These are phyloP conservation scores for Luperina testacea DNA, from an alignment of 2,888 invertebrate genomes.

Conservation along the genomic window DNA sequence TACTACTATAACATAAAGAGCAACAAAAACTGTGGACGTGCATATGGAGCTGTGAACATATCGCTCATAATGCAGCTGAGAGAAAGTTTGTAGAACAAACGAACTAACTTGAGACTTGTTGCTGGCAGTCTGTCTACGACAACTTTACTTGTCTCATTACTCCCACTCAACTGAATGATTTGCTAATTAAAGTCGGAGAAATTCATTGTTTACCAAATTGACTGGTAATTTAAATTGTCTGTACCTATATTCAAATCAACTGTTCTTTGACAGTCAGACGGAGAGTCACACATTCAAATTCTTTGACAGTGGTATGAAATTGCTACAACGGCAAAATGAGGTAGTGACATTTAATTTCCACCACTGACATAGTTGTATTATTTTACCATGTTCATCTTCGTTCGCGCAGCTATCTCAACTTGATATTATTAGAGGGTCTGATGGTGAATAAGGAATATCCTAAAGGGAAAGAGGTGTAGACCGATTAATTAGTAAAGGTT, in stretches of 20 bases:
- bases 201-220: background rate
- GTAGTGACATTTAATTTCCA: too few species aligned
- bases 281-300: too few species aligned
- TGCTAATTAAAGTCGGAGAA: background rate
- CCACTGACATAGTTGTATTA: too few species aligned
- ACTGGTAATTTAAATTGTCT: background rate
- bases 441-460: too few species aligned
- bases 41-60: conserved; percentile 48
- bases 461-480: too few species aligned
- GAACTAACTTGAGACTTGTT: conserved; percentile 73
- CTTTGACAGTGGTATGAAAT: too few species aligned
- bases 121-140: conserved; percentile 65
- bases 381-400: too few species aligned
- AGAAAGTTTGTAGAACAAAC: conserved; percentile 72
- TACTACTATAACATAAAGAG: conserved; percentile 7
- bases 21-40: background rate
- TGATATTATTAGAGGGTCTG: too few species aligned
- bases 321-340: too few species aligned
- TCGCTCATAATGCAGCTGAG: conserved; percentile 67
- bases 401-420: too few species aligned
- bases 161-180: conserved; percentile 65
- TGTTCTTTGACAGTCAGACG: too few species aligned
- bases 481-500: too few species aligned
- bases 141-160: conserved; percentile 68
- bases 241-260: background rate